Percentiles rank a stretch among this genome's conserved stretches.
These are phyloP conservation scores for Nomada fucata DNA, from an alignment of 2,888 invertebrate species.

Conservation along the genomic window DNA sequence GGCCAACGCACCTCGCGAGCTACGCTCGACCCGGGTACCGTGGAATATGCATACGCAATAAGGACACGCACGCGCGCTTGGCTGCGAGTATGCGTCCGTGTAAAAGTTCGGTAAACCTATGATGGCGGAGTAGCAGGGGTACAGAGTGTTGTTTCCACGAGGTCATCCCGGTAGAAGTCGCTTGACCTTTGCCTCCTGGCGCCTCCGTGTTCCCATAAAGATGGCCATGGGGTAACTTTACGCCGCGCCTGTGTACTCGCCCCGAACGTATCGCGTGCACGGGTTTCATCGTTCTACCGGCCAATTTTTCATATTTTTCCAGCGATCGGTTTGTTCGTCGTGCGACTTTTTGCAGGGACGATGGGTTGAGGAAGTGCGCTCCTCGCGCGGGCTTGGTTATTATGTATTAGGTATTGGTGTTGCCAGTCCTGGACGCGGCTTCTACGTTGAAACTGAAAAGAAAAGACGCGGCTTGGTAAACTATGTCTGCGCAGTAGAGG, in stretches of 20 bases:
- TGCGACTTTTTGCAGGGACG: neutral
- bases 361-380: neutral
- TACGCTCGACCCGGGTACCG: neutral
- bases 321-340: neutral
- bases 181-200: conserved; percentile 73
- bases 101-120: conserved; percentile 47
- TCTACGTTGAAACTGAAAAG: neutral
- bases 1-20: conserved; percentile 20
- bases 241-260: conserved; percentile 53
- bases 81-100: neutral
- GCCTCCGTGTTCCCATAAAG: conserved; percentile 76
- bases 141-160: conserved; percentile 66
- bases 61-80: conserved; percentile 34
- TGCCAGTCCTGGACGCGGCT: too few species aligned
- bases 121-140: conserved; percentile 43
- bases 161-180: conserved; percentile 73
- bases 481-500: too few species aligned
- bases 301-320: neutral
- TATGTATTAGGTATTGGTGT: too few species aligned
- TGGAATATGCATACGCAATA: conserved; percentile 52
- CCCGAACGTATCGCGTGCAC: conserved; percentile 26
- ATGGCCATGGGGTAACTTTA: conserved; percentile 68
- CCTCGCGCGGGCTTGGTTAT: too few species aligned
- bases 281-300: conserved; percentile 3
- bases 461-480: too few species aligned